A percentile compares a stretch with the other conserved stretches of the same genome.
These are phyloP conservation scores for Drosophila paulistorum DNA, from an alignment of 1,140 invertebrate species.

Conservation along the genomic window DNA sequence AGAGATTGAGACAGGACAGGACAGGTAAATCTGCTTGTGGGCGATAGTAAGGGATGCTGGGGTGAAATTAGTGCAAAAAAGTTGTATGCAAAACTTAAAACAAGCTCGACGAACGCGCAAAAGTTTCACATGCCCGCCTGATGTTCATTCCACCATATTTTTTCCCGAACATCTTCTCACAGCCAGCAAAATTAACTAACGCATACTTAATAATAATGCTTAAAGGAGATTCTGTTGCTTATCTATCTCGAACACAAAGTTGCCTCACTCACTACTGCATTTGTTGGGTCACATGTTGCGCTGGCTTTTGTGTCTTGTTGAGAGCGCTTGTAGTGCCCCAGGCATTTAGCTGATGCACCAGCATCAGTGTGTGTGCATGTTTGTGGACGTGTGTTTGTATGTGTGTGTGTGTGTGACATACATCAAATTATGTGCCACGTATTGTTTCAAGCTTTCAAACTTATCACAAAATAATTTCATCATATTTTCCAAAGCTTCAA, in stretches of 20 bases:
- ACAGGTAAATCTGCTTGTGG: neutral
- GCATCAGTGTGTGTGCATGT: conserved; percentile 15
- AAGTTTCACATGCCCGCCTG: conserved; percentile 22
- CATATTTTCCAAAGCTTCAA: conserved; percentile 40
- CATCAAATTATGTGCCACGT: conserved; percentile 25
- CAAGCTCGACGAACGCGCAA: conserved; percentile 29
- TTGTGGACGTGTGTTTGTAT: too few species aligned
- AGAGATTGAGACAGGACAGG: neutral
- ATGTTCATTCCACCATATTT: conserved; percentile 5
- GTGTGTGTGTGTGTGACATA: conserved; percentile 46
- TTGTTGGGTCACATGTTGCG: conserved; percentile 18
- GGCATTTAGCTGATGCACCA: conserved; percentile 3
- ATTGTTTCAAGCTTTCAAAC: conserved; percentile 46
- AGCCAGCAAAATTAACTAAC: conserved; percentile 58
- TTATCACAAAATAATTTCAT: conserved; percentile 41
- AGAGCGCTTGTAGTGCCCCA: conserved; percentile 23
- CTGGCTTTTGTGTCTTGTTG: conserved; percentile 16
- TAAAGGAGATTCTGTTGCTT: conserved; percentile 22
- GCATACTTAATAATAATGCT: conserved; percentile 63
- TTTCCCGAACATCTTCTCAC: conserved; percentile 11
- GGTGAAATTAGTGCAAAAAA: conserved; percentile 40
- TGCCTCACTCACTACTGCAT: conserved; percentile 19
- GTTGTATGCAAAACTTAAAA: conserved; percentile 62
- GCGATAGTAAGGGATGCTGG: neutral
- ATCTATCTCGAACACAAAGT: conserved; percentile 29